Evolutionary conservation across 2,888 invertebrate species (phyloP), one percentile per base, ranked within the genome.

Genomic region (Scelioninae gen. 2): DNA sequence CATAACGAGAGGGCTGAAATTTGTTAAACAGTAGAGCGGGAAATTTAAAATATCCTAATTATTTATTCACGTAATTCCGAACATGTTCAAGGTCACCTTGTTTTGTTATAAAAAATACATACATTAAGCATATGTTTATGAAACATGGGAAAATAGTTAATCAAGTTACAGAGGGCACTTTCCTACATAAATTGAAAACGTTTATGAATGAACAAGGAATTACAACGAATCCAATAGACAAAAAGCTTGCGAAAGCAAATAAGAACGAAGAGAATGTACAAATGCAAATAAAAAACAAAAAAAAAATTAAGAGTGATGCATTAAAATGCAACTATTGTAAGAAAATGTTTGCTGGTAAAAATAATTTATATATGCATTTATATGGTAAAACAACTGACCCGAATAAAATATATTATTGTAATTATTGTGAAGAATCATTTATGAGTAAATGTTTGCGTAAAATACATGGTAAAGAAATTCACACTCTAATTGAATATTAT

Each of bases 1-100:
- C 43, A 10, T 33, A 52, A 46, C 33, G 53, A 28, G 50, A 31
- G 37, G 45, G 25, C 46, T 15, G 6, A 46, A 46, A 46, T 15
- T 46, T 35, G 45, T 58, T 58, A 19, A 25, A 35, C 15, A 4
- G 11, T 6, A 39, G 33, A 50, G 33, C 15, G 37, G 39, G 39
- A 16, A 35, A 35, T 16, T 16, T 2, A 15, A 31, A 3, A 22
- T 22, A 43, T 43, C 11, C 19, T 43, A 11, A n/a, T 10, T 43
- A 22, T 22, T 10, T 9, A 33, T 10, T 33, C 33, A 5, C 22
- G 22, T 22, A 2, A 4, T 22, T 22, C 5, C 5, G 2, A 22
- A 4, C 2, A 5, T n/a, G n/a, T n/a, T n/a, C n/a, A n/a, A n/a
- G n/a, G n/a, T n/a, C n/a, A 22, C 22, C 22, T 22, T 22, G 5